These are phyloP conservation scores for Lepidocolaptes lacrymiger DNA, from an alignment of 2,797 vertebrate species.

Conservation along the genomic window DNA sequence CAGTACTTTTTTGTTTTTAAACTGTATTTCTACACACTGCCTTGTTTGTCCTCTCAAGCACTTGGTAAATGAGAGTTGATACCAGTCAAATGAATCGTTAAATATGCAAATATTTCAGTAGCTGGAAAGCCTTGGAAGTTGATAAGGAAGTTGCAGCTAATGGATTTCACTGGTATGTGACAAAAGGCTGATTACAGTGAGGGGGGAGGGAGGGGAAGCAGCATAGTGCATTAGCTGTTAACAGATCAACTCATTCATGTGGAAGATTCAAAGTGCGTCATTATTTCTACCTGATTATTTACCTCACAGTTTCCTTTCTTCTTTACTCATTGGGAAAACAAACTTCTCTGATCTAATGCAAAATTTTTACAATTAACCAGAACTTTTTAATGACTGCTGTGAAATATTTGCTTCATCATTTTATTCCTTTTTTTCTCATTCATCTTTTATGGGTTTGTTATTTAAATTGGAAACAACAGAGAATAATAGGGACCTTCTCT, in stretches of 20 bases:
- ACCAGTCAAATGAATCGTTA: constrained; percentile 67
- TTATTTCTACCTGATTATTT: constrained; percentile 64
- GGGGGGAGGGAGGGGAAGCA: background rate
- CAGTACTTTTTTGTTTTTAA: background rate
- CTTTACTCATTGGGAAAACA: background rate
- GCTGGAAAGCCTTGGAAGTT: constrained; percentile 59
- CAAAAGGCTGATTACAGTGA: constrained; percentile 65
- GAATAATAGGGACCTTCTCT: background rate
- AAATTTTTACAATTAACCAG: background rate
- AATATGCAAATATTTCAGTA: constrained; percentile 74
- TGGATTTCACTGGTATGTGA: constrained; percentile 76
- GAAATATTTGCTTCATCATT: background rate
- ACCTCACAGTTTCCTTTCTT: background rate
- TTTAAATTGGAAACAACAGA: background rate
- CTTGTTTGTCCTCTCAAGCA: background rate
- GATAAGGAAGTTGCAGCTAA: constrained; percentile 60
- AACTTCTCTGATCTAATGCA: background rate
- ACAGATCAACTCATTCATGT: constrained; percentile 63
- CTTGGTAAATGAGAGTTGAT: constrained; percentile 54
- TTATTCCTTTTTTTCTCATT: background rate
- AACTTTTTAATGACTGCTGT: background rate
- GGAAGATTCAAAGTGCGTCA: constrained; percentile 53
- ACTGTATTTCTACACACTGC: background rate
- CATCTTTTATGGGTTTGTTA: background rate
- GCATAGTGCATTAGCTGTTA: constrained; percentile 54